Evolutionary conservation across 2,888 invertebrate genomes (phyloP).

Genomic region (Diogma glabrata): DNA sequence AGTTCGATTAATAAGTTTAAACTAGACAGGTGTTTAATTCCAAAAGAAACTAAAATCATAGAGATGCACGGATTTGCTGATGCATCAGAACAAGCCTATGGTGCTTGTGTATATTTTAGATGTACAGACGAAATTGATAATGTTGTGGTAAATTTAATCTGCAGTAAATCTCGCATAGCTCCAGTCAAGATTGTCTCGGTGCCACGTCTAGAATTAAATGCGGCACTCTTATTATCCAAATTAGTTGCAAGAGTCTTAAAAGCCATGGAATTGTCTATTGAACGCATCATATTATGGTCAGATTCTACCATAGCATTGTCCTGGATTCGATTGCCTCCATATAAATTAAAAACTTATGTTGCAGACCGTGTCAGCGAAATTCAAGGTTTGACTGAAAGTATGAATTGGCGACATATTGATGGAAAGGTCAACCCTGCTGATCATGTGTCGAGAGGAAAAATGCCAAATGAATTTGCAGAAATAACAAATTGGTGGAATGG

Average conservation of each 20-base stretch:
- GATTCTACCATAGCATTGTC: too few relatives aligned
- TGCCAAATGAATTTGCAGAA: background rate
- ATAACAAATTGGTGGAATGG: background rate
- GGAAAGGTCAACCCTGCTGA: constrained; percentile 16
- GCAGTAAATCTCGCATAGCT: too few relatives aligned
- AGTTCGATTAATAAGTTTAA: background rate
- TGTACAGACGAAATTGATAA: constrained; percentile 8
- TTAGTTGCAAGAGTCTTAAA: constrained; percentile 17
- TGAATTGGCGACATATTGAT: background rate
- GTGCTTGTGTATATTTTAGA: constrained; percentile 20
- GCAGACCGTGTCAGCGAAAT: background rate
- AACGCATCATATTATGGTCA: constrained; percentile 19
- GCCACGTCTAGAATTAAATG: constrained; percentile 23
- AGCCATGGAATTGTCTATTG: constrained; percentile 16
- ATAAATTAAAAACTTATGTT: background rate
- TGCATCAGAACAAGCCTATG: too few relatives aligned
- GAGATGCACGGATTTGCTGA: too few relatives aligned
- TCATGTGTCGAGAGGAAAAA: constrained; percentile 15
- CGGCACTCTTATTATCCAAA: constrained; percentile 19
- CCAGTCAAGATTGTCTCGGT: constrained; percentile 20
- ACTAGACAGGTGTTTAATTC: constrained; percentile 12
- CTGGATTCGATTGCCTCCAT: too few relatives aligned
- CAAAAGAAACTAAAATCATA: too few relatives aligned
- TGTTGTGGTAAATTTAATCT: too few relatives aligned
- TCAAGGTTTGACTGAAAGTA: background rate